Evolutionary conservation across 2,113 vertebrate species (phyloP).

Genomic region (Silurus meridionalis): DNA sequence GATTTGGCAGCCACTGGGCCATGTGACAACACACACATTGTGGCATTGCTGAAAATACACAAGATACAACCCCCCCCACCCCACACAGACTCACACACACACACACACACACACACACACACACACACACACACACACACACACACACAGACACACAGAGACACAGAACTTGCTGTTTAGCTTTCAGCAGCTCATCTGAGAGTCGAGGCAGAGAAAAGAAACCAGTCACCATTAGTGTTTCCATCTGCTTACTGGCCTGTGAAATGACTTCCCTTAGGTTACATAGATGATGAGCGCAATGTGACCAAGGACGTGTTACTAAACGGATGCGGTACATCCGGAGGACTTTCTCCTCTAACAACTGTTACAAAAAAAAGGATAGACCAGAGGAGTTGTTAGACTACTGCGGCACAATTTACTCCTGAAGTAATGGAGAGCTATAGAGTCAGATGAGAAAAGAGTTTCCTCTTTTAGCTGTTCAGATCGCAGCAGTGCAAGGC

Average conservation of each 20-base stretch:
- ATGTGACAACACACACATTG: not conserved
- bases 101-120: not conserved
- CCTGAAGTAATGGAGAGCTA: not conserved
- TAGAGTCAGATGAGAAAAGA: not conserved
- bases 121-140: not conserved
- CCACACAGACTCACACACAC: not conserved
- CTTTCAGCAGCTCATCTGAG: constrained; percentile 16
- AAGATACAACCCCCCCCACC: too few species aligned
- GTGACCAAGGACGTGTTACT: constrained; percentile 19
- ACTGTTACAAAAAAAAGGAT: not conserved
- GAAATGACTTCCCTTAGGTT: constrained; percentile 46
- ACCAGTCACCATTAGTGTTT: constrained; percentile 34
- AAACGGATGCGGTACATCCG: constrained; percentile 27
- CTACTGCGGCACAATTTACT: not conserved
- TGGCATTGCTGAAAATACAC: not conserved
- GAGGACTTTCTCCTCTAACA: not conserved
- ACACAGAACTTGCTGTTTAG: not conserved
- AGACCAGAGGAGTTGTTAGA: not conserved
- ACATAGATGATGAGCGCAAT: constrained; percentile 19
- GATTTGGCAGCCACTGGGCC: constrained; percentile 6
- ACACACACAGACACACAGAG: not conserved
- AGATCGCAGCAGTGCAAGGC: not conserved
- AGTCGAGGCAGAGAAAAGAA: constrained; percentile 36
- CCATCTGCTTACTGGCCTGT: constrained; percentile 38
- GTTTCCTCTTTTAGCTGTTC: not conserved